Base-by-base conservation (phyloP, 2,888 invertebrate species). In the Eumerus sabulonum region DNA sequence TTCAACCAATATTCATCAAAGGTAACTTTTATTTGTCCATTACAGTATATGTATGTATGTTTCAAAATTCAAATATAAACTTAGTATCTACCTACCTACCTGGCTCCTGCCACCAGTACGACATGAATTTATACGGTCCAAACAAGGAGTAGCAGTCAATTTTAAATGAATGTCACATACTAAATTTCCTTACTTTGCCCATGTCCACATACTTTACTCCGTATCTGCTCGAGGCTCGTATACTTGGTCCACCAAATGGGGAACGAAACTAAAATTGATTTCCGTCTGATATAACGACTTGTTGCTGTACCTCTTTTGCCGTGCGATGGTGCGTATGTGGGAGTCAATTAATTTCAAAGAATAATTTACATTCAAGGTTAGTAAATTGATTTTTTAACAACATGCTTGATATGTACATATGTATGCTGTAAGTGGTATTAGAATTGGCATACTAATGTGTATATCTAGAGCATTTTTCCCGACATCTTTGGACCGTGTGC, bases 101-200 rank as follows among this genome's bases (percentile, higher is more conserved):
- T 36, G 14, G 13, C 18, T 36, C 9, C 11, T 18, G 12, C 16
- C 16, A 42, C 38, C 19, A 50, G 38, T 42, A 67, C 56, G 48
- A 56, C 56, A 66, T 48, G 19, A 47, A 54, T 19, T 62, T 48
- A 63, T 50, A 45, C 45, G 27, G 40, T n/a, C 63, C 51, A 48
- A 38, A 57, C 45, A 72, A 57, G 71, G 71, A 72, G 71, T 40
- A 27, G 27, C 57, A 56, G 51, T 64, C 64, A 57, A 64, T 72
- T 72, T 71, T 42, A 72, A 72, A 72, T 72, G 56, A 72, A 47
- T 72, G 71, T 64, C 71, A 72, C 71, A 72, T 72, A 72, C 63
- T 19, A 51, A 57, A 45, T 51, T 72, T 57, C 64, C 71, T 64
- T 72, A 40, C 57, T 40, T 19, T 51, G 51, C 27, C 44, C 56